Evolutionary conservation across 2,113 vertebrate species (phyloP).

Genomic region (Tylochromis polylepis): DNA sequence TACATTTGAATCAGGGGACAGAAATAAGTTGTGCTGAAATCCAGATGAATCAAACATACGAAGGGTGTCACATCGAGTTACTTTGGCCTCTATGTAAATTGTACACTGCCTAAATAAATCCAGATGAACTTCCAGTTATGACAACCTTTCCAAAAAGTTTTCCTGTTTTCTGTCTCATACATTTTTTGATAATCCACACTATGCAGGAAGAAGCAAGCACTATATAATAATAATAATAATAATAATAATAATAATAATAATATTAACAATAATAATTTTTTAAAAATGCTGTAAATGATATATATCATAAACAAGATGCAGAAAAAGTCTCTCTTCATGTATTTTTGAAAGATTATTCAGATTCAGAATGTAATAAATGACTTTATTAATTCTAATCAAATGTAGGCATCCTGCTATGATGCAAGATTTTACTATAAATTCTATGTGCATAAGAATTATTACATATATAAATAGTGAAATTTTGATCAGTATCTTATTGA

Average conservation of each 20-base stretch:
- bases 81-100: not conserved
- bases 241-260: not conserved
- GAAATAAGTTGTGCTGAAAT: not conserved
- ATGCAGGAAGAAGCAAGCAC: not conserved
- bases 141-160: not conserved
- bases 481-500: conserved; percentile 48
- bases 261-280: no score
- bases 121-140: not conserved
- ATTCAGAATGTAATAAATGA: not conserved
- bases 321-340: not conserved
- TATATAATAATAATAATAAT: not conserved
- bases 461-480: not conserved
- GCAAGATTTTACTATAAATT: not conserved
- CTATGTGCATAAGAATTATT: not conserved
- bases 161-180: not conserved
- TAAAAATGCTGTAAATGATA: not conserved
- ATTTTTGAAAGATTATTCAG: not conserved
- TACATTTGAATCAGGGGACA: not conserved
- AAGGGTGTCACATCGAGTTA: not conserved
- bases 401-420: not conserved
- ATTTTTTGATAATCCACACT: not conserved
- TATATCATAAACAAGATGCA: not conserved
- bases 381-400: not conserved
- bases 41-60: not conserved
- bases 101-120: not conserved